phyloP scores from a whole-genome alignment of 2,888 invertebrate species.

The Prenolepis imparis region DNA sequence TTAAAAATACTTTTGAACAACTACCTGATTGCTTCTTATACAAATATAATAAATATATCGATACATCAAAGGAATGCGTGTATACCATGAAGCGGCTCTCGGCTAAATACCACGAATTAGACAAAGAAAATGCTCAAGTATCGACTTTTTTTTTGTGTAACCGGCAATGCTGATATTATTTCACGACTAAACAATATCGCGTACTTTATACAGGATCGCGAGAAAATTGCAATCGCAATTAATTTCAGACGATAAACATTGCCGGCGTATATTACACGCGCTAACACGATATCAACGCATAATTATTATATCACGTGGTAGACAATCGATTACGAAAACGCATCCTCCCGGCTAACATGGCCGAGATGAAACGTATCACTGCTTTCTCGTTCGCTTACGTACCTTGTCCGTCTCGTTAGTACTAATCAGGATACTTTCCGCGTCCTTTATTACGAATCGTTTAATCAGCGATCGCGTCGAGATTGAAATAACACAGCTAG shows the following conservation, averaged over 20 bases:
- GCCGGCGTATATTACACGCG: background rate
- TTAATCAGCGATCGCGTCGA: background rate
- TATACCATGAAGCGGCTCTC: background rate
- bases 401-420: background rate
- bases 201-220: background rate
- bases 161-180: background rate
- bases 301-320: constrained; percentile 24
- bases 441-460: background rate
- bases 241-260: background rate
- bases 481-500: background rate
- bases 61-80: background rate
- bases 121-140: background rate
- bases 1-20: background rate
- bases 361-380: background rate
- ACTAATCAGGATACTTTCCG: background rate
- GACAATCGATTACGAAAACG: constrained; percentile 20
- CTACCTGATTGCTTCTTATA: background rate
- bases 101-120: background rate
- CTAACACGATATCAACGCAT: background rate
- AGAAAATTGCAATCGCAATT: background rate
- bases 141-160: background rate
- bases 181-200: background rate
- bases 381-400: background rate
- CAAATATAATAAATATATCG: background rate
- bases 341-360: background rate